Evolutionary conservation across 2,888 invertebrate species (phyloP).

Genomic region (Acanthopleura granulata): DNA sequence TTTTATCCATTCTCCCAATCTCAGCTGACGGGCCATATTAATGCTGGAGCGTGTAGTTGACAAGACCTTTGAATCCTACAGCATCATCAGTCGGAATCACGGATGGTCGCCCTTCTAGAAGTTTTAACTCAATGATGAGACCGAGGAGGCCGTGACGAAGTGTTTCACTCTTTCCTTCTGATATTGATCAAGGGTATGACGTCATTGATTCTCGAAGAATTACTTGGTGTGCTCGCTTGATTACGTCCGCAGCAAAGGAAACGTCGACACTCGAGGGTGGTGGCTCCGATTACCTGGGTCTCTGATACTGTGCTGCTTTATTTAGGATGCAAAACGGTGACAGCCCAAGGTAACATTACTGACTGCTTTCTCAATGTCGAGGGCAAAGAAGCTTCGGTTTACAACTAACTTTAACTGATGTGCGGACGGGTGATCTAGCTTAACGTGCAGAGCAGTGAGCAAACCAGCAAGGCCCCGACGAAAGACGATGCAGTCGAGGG

Average conservation of each 20-base stretch:
- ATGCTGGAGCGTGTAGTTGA: not conserved
- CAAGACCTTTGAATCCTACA: constrained; percentile 7
- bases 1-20: constrained; percentile 33
- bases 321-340: too few species aligned
- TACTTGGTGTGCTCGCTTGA: constrained; percentile 23
- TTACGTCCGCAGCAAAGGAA: constrained; percentile 29
- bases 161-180: constrained; percentile 21
- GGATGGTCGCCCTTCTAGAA: constrained; percentile 19
- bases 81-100: constrained; percentile 27
- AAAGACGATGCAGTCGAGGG: too few species aligned
- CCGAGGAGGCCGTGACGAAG: constrained; percentile 19
- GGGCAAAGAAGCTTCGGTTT: too few species aligned
- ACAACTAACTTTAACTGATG: too few species aligned
- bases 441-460: too few species aligned
- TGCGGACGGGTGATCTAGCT: too few species aligned
- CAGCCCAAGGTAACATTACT: too few species aligned
- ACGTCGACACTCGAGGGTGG: constrained; percentile 22
- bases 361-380: too few species aligned
- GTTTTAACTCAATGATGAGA: constrained; percentile 18
- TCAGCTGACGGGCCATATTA: constrained; percentile 28
- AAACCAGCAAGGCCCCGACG: too few species aligned
- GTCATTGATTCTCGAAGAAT: constrained; percentile 30
- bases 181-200: constrained; percentile 25
- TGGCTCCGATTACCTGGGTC: constrained; percentile 9
- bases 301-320: too few species aligned